A percentile compares a stretch with the other conserved stretches of the same genome.
Conservation (phyloP, 2,888 invertebrate species). For the Melinaea marsaeus region DNA sequence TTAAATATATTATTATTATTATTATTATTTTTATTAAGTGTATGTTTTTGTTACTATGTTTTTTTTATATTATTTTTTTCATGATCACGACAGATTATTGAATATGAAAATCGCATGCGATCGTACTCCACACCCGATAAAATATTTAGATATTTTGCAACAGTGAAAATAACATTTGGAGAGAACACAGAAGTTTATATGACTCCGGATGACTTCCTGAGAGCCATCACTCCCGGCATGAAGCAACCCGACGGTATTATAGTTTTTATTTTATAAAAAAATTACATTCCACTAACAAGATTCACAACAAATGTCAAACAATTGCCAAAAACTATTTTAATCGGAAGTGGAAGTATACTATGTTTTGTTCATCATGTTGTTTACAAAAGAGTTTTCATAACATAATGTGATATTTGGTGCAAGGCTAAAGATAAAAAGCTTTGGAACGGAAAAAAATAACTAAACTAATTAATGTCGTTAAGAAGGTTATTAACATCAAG, state of each 20-base stretch:
- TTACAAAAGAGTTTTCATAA: no score
- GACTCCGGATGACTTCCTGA: constrained; percentile 98
- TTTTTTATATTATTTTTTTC: constrained; percentile 15
- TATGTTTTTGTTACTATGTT: constrained; percentile 9
- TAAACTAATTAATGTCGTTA: no score
- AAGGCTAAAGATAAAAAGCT: no score
- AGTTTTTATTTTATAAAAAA: constrained; percentile 20
- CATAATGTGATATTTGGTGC: no score
- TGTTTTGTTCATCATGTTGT: no score
- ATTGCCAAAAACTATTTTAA: no score
- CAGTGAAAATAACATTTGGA: constrained; percentile 85
- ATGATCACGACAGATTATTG: constrained; percentile 86
- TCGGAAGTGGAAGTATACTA: no score
- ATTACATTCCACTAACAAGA: no score
- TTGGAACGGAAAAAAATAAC: no score
- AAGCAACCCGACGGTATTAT: constrained; percentile 96
- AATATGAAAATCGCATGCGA: constrained; percentile 98
- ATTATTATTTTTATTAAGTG: constrained; percentile 4
- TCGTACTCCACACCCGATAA: constrained; percentile 98
- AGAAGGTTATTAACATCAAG: no score
- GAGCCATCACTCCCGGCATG: constrained; percentile 96
- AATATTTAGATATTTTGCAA: constrained; percentile 99
- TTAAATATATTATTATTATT: background rate
- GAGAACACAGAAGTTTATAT: constrained; percentile 89
- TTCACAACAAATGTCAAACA: no score